Evolutionary conservation across 2,797 vertebrate genomes (phyloP).

Genomic region (Merluccius polli): DNA sequence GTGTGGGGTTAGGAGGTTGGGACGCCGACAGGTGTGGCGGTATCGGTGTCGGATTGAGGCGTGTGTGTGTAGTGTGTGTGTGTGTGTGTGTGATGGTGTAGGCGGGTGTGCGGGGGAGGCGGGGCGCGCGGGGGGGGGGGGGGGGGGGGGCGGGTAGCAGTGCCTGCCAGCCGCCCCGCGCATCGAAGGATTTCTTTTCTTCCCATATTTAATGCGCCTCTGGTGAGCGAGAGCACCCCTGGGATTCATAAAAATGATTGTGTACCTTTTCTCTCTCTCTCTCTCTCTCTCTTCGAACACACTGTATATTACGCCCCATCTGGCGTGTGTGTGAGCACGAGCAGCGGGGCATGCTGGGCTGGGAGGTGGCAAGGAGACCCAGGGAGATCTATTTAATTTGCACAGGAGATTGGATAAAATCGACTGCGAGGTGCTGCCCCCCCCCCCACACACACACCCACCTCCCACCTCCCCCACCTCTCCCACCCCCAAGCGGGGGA

Average conservation of each 20-base stretch:
- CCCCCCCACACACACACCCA: too few species aligned
- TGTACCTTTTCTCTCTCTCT: conserved; percentile 37
- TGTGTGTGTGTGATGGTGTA: too few species aligned
- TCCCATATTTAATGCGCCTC: conserved; percentile 44
- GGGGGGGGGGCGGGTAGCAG: conserved; percentile 36
- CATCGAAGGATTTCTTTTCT: conserved; percentile 35
- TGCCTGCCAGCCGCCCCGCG: conserved; percentile 31
- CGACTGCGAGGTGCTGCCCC: conserved; percentile 58
- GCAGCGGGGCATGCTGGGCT: conserved; percentile 56
- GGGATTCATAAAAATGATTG: conserved; percentile 66
- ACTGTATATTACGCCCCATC: conserved; percentile 73
- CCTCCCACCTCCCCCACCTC: too few species aligned
- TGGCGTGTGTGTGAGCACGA: conserved; percentile 57
- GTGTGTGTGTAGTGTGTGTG: too few species aligned
- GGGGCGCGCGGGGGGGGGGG: conserved; percentile 24
- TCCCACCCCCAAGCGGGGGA: conserved; percentile 36
- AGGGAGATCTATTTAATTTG: conserved; percentile 62
- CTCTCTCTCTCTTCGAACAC: conserved; percentile 36
- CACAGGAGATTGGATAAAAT: conserved; percentile 48
- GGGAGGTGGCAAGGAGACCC: conserved; percentile 26
- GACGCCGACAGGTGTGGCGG: too few species aligned
- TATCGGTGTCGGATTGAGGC: too few species aligned
- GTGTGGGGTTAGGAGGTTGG: too few species aligned
- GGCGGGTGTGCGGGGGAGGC: background rate
- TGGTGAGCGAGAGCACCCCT: conserved; percentile 58